Evolutionary conservation across 37 sponge, comb jelly and placozoan species (phyloP).

Genomic region (Cladorhizidae sp.): DNA sequence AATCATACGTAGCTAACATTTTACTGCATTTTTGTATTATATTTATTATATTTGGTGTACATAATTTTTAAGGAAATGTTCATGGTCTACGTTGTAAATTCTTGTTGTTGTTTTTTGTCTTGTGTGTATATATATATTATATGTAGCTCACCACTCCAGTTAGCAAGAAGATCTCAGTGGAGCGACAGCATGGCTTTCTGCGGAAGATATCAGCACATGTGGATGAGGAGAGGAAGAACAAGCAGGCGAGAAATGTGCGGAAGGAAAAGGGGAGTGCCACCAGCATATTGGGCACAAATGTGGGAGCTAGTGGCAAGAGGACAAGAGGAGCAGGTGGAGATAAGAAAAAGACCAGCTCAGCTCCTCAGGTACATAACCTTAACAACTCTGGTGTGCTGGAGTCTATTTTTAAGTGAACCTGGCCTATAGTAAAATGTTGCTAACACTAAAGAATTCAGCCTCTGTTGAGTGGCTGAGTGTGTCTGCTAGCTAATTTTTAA

Average conservation of each 20-base stretch:
- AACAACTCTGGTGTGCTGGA: too few relatives aligned
- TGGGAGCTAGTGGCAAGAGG: neutral
- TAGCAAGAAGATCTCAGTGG: slow-evolving; percentile 35
- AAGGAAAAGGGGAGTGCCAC: neutral
- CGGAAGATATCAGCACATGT: slow-evolving; percentile 40
- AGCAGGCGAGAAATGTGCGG: neutral
- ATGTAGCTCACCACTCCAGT: slow-evolving; percentile 57
- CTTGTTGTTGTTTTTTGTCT: neutral
- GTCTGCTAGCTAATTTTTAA: too few relatives aligned
- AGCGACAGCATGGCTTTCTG: slow-evolving; percentile 45
- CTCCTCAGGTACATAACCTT: neutral
- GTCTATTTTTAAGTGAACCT: too few relatives aligned
- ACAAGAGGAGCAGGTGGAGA: neutral
- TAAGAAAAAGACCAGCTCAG: neutral
- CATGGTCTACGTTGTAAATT: neutral
- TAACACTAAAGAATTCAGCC: too few relatives aligned
- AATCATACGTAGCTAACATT: too few relatives aligned
- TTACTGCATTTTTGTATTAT: too few relatives aligned
- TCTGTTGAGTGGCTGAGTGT: too few relatives aligned
- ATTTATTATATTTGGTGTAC: too few relatives aligned
- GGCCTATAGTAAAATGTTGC: too few relatives aligned
- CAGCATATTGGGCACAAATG: neutral
- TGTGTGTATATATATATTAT: neutral
- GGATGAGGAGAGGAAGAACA: slow-evolving; percentile 46
- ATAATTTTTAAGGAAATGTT: too few relatives aligned